Evolutionary conservation across 2,797 vertebrate genomes (phyloP).

Genomic region (Halcyon badia): DNA sequence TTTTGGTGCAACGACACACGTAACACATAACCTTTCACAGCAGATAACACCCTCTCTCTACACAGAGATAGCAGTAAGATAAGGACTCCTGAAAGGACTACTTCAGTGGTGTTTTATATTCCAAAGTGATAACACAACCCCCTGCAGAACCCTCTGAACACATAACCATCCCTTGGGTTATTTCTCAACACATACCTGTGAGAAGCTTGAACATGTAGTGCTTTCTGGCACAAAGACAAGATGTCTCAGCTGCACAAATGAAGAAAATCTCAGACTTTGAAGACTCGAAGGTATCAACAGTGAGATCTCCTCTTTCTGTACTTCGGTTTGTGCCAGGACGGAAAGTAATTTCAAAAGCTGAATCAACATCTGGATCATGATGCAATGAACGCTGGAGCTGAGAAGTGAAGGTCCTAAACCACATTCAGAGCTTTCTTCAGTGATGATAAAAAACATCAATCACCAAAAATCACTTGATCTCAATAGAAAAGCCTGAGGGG

Average conservation of each 20-base stretch:
- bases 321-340: background rate
- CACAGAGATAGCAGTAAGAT: background rate
- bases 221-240: conserved; percentile 28
- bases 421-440: background rate
- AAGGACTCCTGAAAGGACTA: background rate
- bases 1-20: background rate
- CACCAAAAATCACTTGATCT: conserved; percentile 20
- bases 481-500: conserved; percentile 20
- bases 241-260: conserved; percentile 14
- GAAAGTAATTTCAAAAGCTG: conserved; percentile 41
- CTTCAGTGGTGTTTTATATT: background rate
- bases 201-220: background rate
- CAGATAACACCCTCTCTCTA: background rate
- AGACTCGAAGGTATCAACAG: background rate
- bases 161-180: background rate
- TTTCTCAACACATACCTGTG: background rate
- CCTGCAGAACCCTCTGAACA: background rate
- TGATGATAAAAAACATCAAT: conserved; percentile 34
- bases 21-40: background rate
- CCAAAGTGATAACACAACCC: background rate
- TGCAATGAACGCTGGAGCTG: conserved; percentile 3
- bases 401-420: conserved; percentile 21
- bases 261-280: conserved; percentile 25
- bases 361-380: conserved; percentile 52
- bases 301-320: conserved; percentile 12